These are phyloP conservation scores for Salvator merianae DNA, from an alignment of 2,113 vertebrate genomes.

Conservation along the genomic window DNA sequence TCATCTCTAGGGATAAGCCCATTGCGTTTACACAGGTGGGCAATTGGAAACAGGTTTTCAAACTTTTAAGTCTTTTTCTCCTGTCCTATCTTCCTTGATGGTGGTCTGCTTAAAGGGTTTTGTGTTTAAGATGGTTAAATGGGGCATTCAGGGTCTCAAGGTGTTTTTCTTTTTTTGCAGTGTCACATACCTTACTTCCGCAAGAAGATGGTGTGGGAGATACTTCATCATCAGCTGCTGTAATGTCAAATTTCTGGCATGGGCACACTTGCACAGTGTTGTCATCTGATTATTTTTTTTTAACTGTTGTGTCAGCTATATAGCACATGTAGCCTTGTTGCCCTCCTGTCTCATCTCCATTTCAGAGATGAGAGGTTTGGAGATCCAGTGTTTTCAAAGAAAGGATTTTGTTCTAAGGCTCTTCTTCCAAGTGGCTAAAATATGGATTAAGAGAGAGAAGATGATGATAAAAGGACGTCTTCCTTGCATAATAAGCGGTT, in stretches of 20 bases:
- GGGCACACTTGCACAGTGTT: slow-evolving; percentile 41
- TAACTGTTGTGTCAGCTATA: slow-evolving; percentile 35
- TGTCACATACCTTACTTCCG: slow-evolving; percentile 91
- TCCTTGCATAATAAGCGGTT: too few relatives aligned
- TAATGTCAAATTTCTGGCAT: slow-evolving; percentile 55
- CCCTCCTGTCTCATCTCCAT: background rate
- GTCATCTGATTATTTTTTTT: slow-evolving; percentile 53
- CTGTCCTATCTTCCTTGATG: background rate
- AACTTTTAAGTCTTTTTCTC: background rate
- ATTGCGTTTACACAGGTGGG: slow-evolving; percentile 89
- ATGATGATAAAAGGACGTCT: too few relatives aligned
- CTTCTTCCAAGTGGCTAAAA: background rate
- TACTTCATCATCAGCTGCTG: slow-evolving; percentile 88
- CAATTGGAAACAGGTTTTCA: background rate
- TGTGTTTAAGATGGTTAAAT: background rate
- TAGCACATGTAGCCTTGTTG: background rate
- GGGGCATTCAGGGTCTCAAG: background rate
- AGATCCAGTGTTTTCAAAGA: background rate
- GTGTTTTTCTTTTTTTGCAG: slow-evolving; percentile 68
- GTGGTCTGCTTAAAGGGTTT: too few relatives aligned
- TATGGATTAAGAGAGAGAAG: background rate
- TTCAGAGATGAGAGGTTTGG: slow-evolving; percentile 11
- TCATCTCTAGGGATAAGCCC: slow-evolving; percentile 81
- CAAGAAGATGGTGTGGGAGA: slow-evolving; percentile 94
- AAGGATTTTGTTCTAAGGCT: background rate